These are phyloP conservation scores for Ips typographus DNA, from an alignment of 1,140 invertebrate genomes.

Conservation along the genomic window DNA sequence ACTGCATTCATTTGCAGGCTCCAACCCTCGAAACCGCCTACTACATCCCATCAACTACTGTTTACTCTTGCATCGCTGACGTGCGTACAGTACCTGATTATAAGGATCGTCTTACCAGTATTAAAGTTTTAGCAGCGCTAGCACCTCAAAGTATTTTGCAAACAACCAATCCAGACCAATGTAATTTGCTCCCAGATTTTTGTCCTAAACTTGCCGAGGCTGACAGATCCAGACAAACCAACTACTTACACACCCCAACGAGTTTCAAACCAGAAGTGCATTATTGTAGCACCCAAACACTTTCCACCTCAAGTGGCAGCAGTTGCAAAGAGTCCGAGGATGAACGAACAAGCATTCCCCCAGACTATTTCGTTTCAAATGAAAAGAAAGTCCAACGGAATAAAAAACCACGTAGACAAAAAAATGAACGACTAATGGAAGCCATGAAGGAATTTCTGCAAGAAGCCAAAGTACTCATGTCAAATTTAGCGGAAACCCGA, in stretches of 20 bases:
- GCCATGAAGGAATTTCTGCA: constrained; percentile 49
- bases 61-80: constrained; percentile 11
- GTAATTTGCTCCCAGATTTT: constrained; percentile 14
- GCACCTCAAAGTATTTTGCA: constrained; percentile 11
- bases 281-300: background rate
- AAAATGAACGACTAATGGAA: constrained; percentile 39
- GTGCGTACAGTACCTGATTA: constrained; percentile 20
- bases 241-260: too few species aligned
- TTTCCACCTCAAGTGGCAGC: background rate
- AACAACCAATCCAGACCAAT: background rate
- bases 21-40: constrained; percentile 4
- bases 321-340: constrained; percentile 6
- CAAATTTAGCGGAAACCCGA: constrained; percentile 41
- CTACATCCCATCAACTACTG: constrained; percentile 13
- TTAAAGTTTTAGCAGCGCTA: constrained; percentile 11
- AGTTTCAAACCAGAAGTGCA: background rate
- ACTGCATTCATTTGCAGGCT: constrained; percentile 2
- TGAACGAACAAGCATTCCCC: constrained; percentile 36
- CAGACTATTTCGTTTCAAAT: constrained; percentile 42
- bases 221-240: background rate
- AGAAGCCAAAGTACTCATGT: constrained; percentile 48
- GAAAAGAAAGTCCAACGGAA: constrained; percentile 45
- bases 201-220: background rate
- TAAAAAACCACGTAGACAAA: constrained; percentile 17
- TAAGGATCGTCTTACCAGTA: constrained; percentile 6